Conservation (phyloP, 2,888 invertebrate genomes). For the Hofmannophila pseudospretella region DNA sequence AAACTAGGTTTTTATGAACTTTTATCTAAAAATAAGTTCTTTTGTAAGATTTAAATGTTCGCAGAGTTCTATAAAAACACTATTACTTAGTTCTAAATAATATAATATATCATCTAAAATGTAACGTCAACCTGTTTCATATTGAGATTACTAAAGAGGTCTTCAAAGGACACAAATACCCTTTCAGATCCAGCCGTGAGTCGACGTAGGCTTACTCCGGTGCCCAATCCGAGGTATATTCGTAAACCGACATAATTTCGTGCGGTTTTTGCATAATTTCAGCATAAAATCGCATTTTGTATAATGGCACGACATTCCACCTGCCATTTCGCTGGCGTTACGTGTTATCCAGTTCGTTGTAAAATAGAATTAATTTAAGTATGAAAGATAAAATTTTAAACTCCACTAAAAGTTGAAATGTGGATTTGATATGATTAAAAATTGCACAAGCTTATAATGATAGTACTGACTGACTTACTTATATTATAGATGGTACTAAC, state of each 20-base stretch:
- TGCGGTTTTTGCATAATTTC: slow-evolving; percentile 27
- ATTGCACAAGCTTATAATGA: no score
- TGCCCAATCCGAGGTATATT: slow-evolving; percentile 5
- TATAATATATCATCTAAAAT: no score
- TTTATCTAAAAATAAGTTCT: no score
- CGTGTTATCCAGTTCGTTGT: slow-evolving; percentile 1
- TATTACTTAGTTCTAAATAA: no score
- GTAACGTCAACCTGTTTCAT: no score
- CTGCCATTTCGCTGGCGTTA: slow-evolving; percentile 5
- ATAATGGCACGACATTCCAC: slow-evolving; percentile 10
- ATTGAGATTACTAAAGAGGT: neutral
- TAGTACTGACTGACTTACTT: no score
- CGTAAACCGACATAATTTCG: slow-evolving; percentile 17
- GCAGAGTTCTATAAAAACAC: no score
- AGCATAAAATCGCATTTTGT: slow-evolving; percentile 14
- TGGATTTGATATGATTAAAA: no score
- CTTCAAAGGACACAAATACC: neutral
- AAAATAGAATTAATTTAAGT: slow-evolving; percentile 2
- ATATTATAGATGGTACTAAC: no score
- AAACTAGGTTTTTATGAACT: no score
- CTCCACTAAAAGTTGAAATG: neutral
- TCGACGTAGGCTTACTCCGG: neutral
- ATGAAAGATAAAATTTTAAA: neutral
- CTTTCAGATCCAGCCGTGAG: neutral
- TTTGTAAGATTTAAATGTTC: no score